Percentiles rank a stretch among this genome's conserved stretches.
Conservation (phyloP, 2,113 vertebrate genomes). For the Grammomys surdaster region DNA sequence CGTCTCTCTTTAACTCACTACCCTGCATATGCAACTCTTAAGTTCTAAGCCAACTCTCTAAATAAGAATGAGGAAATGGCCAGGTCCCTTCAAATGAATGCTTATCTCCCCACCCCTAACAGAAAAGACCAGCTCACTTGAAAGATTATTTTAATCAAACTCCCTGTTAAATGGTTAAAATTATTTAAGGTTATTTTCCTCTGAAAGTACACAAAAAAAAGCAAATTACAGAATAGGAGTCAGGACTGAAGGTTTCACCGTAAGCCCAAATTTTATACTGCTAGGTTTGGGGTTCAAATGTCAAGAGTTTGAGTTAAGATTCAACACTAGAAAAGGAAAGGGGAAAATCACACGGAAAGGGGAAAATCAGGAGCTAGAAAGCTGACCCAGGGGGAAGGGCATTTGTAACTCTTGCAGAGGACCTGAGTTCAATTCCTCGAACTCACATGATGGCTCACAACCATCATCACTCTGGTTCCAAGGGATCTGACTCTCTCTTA, state of each 20-base stretch:
- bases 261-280: neutral
- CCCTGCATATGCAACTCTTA: slow-evolving; percentile 69
- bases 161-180: neutral
- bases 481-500: neutral
- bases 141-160: slow-evolving; percentile 46
- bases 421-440: neutral
- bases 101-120: neutral
- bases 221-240: neutral
- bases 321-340: neutral
- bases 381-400: neutral
- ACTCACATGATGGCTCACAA: neutral
- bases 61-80: slow-evolving; percentile 82
- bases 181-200: slow-evolving; percentile 19
- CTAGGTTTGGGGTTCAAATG: neutral
- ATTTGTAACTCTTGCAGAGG: neutral
- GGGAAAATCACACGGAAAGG: slow-evolving; percentile 29
- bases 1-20: slow-evolving; percentile 58
- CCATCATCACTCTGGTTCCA: neutral
- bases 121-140: slow-evolving; percentile 57
- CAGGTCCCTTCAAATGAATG: slow-evolving; percentile 67
- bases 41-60: slow-evolving; percentile 78
- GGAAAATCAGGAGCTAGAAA: too few relatives aligned
- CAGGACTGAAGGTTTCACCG: neutral
- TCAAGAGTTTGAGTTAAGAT: slow-evolving; percentile 41
- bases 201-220: neutral